phyloP scores from a whole-genome alignment of 2,797 vertebrate genomes.

The Babyrousa celebensis region DNA sequence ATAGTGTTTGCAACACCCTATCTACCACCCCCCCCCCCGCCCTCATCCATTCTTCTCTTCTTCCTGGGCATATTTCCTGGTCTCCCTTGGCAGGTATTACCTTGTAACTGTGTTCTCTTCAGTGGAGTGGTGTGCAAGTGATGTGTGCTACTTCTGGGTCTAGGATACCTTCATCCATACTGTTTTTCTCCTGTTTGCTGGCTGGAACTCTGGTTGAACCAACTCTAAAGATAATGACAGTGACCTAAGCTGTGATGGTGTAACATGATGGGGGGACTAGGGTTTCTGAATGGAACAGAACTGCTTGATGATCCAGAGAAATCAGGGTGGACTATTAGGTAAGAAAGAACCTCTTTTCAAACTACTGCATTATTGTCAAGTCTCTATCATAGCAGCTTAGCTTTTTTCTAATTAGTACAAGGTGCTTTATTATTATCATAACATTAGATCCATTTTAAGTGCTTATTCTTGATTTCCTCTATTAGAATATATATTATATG shows the following conservation, averaged over 20 bases:
- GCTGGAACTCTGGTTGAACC: neutral
- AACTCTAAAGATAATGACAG: neutral
- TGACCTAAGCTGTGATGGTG: neutral
- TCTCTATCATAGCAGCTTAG: neutral
- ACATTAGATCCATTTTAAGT: constrained; percentile 39
- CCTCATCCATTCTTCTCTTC: neutral
- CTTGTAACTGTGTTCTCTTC: neutral
- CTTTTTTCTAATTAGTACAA: constrained; percentile 28
- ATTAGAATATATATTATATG: neutral
- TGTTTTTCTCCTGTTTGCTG: neutral
- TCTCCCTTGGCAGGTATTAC: neutral
- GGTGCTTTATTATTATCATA: constrained; percentile 40
- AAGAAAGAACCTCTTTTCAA: constrained; percentile 11
- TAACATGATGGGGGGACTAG: neutral
- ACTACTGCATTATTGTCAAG: neutral
- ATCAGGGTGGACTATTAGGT: neutral
- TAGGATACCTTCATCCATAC: neutral
- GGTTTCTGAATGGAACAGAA: neutral
- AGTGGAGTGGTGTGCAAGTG: neutral
- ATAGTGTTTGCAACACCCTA: neutral
- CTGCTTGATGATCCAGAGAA: neutral
- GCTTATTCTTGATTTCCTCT: constrained; percentile 63
- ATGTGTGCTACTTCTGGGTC: neutral
- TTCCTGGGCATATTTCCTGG: neutral
- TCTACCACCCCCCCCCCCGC: neutral